Evolutionary conservation across 2,113 vertebrate genomes (phyloP), one percentile per base, ranked within the genome.

Genomic region (Stigmatopora nigra): DNA sequence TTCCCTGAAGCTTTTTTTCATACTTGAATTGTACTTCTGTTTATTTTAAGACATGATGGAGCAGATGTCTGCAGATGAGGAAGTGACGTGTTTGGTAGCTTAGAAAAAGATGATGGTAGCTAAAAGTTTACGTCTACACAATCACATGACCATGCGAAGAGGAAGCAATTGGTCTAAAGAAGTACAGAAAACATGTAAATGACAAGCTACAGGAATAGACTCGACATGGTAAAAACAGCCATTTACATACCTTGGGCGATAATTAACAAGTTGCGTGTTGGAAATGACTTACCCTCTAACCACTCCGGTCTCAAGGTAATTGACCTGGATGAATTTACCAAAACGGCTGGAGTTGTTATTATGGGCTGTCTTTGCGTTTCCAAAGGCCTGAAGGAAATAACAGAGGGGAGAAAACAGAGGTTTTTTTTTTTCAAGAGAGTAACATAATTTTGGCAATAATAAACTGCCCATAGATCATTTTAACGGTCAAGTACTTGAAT

Each of bases 291-390:
- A 98, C 97, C 97, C 97, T 72, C 97, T 83, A 69, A 98, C 97
- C 22, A 98, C 92, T 11, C 96, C 96, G 0, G 89, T 97, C 80
- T 97, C 96, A 70, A 99, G 90, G 72, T 99, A 99, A 86, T 95
- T 97, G 79, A 98, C 97, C 85, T 98, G 97, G 84, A 99, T 99
- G 82, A 99, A 99, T 80, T 99, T 99, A 55, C 97, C 96, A 56
- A 99, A 99, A n/a, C 97, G 94, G 78, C 97, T 99, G 77, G 97
- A 99, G 86, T 99, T 99, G 87, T 98, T 96, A 90, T 99, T 99
- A 81, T 99, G 95, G 35, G 97, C 97, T 0, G 97, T 99, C 87
- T 99, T 99, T 60, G 97, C 97, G 0, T 99, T 99, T 47, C 97
- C 97, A 68, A 99, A 98, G 16, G 97, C 97, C 90, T 91, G 81